Conservation (phyloP, 1,140 invertebrate genomes). For the Trichonephila clavata region DNA sequence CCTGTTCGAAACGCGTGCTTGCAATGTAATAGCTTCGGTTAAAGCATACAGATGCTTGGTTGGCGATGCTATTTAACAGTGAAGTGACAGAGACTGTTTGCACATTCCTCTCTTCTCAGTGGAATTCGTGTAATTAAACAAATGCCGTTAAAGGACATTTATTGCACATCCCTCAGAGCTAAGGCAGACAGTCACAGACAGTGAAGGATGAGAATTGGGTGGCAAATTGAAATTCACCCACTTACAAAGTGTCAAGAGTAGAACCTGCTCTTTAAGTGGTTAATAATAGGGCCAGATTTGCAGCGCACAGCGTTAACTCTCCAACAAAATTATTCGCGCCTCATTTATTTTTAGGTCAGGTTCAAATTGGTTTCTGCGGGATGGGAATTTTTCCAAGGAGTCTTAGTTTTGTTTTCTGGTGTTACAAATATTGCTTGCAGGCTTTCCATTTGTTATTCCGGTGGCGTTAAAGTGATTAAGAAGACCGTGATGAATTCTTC, state of each 20-base stretch:
- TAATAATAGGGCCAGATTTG: slow-evolving; percentile 68
- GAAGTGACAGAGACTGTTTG: slow-evolving; percentile 70
- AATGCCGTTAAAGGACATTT: slow-evolving; percentile 74
- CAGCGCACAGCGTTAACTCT: slow-evolving; percentile 2
- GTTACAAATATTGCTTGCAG: neutral
- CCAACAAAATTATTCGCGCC: slow-evolving; percentile 53
- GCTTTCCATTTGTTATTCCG: neutral
- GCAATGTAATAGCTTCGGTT: slow-evolving; percentile 30
- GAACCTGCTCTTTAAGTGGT: slow-evolving; percentile 67
- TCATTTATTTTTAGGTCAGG: slow-evolving; percentile 68
- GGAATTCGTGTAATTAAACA: slow-evolving; percentile 75
- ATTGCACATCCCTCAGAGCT: slow-evolving; percentile 61
- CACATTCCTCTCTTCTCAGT: slow-evolving; percentile 33
- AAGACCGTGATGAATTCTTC: slow-evolving; percentile 19
- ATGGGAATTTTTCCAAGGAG: slow-evolving; percentile 24
- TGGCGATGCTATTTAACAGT: slow-evolving; percentile 66
- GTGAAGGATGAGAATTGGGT: slow-evolving; percentile 36
- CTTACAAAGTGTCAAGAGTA: slow-evolving; percentile 68
- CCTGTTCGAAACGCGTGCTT: slow-evolving; percentile 13
- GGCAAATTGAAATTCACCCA: slow-evolving; percentile 72
- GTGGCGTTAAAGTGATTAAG: neutral
- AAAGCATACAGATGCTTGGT: slow-evolving; percentile 44
- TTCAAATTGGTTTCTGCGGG: slow-evolving; percentile 55
- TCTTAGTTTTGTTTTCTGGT: slow-evolving; percentile 1
- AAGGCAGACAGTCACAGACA: slow-evolving; percentile 41